phyloP scores from a whole-genome alignment of 2,113 vertebrate species.

The Sprattus sprattus region DNA sequence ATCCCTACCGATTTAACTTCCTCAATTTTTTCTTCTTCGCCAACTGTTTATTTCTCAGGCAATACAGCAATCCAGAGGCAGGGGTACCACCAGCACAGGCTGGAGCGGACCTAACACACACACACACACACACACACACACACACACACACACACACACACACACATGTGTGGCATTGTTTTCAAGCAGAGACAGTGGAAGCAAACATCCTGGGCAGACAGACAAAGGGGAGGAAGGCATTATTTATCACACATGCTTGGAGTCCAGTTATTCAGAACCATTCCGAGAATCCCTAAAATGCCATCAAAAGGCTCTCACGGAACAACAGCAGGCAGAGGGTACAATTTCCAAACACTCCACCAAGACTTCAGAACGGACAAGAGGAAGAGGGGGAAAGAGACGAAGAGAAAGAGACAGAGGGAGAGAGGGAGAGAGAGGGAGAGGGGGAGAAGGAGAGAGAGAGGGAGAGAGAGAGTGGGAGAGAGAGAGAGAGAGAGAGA shows the following conservation, averaged over 20 bases:
- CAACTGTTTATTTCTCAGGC: slow-evolving; percentile 39
- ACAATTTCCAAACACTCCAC: not conserved
- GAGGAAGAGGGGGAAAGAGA: not conserved
- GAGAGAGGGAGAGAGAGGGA: not conserved
- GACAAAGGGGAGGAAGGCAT: slow-evolving; percentile 22
- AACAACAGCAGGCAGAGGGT: not conserved
- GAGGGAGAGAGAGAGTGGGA: not conserved
- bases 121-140: not conserved
- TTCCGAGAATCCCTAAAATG: not conserved
- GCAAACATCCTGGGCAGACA: slow-evolving; percentile 47
- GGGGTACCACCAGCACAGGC: not conserved
- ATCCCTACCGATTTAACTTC: not conserved
- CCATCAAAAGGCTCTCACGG: not conserved
- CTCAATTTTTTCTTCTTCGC: not conserved
- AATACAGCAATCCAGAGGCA: slow-evolving; percentile 31
- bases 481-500: not conserved
- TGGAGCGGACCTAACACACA: not conserved
- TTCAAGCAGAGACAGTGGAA: slow-evolving; percentile 37
- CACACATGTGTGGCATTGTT: slow-evolving; percentile 50
- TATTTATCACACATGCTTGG: slow-evolving; percentile 37
- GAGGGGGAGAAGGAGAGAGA: not conserved
- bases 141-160: not conserved
- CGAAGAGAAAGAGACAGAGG: not conserved
- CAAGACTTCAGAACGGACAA: not conserved
- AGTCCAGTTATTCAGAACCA: slow-evolving; percentile 14